Evolutionary conservation across 2,797 vertebrate species (phyloP).

Genomic region (Leptoclinus maculatus): DNA sequence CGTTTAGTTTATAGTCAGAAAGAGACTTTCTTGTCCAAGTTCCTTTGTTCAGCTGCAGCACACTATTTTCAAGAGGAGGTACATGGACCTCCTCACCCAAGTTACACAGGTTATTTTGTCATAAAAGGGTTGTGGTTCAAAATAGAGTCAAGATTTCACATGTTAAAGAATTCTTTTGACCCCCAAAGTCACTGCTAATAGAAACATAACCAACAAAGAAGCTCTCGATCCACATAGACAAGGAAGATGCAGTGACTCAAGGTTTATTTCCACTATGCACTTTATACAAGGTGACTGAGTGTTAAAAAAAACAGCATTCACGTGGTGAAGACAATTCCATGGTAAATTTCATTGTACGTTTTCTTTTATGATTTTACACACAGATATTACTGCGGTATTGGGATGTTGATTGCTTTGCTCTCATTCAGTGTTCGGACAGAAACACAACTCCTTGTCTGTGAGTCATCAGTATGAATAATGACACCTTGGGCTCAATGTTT

Average conservation of each 20-base stretch:
- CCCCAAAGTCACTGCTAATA: slow-evolving; percentile 13
- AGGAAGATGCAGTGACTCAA: not conserved
- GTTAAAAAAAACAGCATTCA: not conserved
- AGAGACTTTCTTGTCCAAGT: not conserved
- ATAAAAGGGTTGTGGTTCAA: not conserved
- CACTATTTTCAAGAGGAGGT: slow-evolving; percentile 10
- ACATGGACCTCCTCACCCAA: not conserved
- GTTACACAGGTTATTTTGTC: not conserved
- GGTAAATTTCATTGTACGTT: not conserved
- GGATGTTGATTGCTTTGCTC: not conserved
- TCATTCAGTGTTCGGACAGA: slow-evolving; percentile 11
- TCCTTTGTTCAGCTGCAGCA: not conserved
- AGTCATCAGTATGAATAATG: slow-evolving; percentile 64
- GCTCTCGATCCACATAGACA: not conserved
- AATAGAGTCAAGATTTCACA: slow-evolving; percentile 1
- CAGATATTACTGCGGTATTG: not conserved
- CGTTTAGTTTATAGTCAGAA: slow-evolving; percentile 4
- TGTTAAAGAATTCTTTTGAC: slow-evolving; percentile 5
- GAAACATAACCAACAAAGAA: slow-evolving; percentile 17
- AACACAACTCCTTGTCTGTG: slow-evolving; percentile 28
- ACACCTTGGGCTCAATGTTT: slow-evolving; percentile 59
- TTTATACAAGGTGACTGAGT: slow-evolving; percentile 6
- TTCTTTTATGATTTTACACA: slow-evolving; percentile 8
- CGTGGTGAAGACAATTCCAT: not conserved
- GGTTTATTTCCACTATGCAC: not conserved